These are phyloP conservation scores for Acanthopagrus latus DNA, from an alignment of 2,797 vertebrate species.

Conservation along the genomic window DNA sequence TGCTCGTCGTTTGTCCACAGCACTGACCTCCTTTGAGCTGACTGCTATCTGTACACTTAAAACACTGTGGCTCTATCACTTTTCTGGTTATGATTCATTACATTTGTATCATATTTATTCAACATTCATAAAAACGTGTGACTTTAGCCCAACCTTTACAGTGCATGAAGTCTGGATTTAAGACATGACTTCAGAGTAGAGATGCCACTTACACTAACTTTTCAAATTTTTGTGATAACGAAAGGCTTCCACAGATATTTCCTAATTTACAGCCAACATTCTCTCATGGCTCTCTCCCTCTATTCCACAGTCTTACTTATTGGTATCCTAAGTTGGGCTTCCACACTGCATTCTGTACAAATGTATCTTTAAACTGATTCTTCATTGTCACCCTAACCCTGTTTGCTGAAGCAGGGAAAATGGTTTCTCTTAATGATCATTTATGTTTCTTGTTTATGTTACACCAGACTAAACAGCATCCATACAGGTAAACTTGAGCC, in stretches of 20 bases:
- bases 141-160: not conserved
- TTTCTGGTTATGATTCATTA: constrained; percentile 41
- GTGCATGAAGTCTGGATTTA: constrained; percentile 12
- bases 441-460: not conserved
- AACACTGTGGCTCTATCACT: constrained; percentile 11
- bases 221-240: constrained; percentile 52
- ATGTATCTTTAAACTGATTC: not conserved
- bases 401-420: not conserved
- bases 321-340: not conserved
- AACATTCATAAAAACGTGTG: constrained; percentile 13
- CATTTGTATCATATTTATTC: constrained; percentile 15
- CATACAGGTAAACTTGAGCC: not conserved
- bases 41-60: constrained; percentile 9
- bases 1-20: not conserved
- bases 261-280: constrained; percentile 16
- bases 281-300: constrained; percentile 1
- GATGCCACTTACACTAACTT: constrained; percentile 26
- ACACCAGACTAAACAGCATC: not conserved
- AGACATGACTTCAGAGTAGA: constrained; percentile 38
- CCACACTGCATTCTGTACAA: not conserved
- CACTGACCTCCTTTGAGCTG: constrained; percentile 5
- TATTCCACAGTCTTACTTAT: not conserved
- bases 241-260: constrained; percentile 46
- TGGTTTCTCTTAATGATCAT: not conserved
- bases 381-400: not conserved